These are phyloP conservation scores for Mola mola DNA, from an alignment of 2,113 vertebrate species.

Conservation along the genomic window DNA sequence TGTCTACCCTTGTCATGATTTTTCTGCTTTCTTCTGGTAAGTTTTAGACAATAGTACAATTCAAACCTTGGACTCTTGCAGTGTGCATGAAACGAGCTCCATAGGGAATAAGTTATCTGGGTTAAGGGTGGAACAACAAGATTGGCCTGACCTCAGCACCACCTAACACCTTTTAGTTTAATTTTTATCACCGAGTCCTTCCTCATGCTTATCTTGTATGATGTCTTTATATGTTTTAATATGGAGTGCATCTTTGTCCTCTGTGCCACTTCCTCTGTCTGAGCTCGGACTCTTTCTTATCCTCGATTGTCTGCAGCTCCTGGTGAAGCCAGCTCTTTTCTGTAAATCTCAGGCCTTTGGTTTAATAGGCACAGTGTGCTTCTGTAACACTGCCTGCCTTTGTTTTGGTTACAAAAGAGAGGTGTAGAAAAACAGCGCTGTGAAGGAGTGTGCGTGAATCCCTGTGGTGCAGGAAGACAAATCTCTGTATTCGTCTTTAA, in stretches of 20 bases:
- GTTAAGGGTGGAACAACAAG: background rate
- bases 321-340: constrained; percentile 14
- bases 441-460: constrained; percentile 18
- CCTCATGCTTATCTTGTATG: too few species aligned
- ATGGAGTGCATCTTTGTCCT: background rate
- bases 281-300: background rate
- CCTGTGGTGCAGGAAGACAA: constrained; percentile 37
- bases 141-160: background rate
- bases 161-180: constrained; percentile 3
- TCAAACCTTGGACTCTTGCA: background rate
- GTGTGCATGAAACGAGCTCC: too few species aligned
- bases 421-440: constrained; percentile 6
- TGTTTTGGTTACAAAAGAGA: constrained; percentile 71
- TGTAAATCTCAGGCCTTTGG: constrained; percentile 39
- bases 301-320: constrained; percentile 10
- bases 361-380: constrained; percentile 57
- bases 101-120: too few species aligned
- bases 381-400: constrained; percentile 58
- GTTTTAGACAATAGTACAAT: background rate
- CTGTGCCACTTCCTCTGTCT: background rate
- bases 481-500: constrained; percentile 10
- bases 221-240: too few species aligned
- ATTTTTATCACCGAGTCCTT: background rate
- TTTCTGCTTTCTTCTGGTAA: background rate
- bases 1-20: too few species aligned